These are phyloP conservation scores for Drosophila subpulchrella DNA, from an alignment of 1,140 invertebrate genomes.

Conservation along the genomic window DNA sequence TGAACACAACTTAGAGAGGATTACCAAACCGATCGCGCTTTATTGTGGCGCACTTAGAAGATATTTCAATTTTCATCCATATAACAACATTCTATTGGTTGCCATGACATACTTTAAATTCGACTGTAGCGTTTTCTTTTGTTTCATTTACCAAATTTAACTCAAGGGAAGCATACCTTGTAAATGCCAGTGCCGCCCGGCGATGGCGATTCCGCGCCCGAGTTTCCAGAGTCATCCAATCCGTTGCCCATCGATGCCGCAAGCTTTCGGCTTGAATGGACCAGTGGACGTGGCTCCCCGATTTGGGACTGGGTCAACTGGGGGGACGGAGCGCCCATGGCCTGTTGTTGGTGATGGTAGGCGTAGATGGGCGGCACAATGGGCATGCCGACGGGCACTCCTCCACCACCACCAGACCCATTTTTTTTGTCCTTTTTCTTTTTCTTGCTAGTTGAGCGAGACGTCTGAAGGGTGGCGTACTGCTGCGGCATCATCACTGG, in stretches of 20 bases:
- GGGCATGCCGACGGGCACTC: constrained; percentile 81
- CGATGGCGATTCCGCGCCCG: constrained; percentile 90
- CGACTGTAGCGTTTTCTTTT: too few relatives aligned
- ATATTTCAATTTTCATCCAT: too few relatives aligned
- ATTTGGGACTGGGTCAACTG: constrained; percentile 72
- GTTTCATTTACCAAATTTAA: too few relatives aligned
- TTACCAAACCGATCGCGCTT: too few relatives aligned
- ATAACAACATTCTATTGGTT: too few relatives aligned
- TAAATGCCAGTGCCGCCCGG: constrained; percentile 94
- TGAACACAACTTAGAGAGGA: too few relatives aligned
- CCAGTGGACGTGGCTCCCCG: constrained; percentile 68
- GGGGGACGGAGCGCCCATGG: constrained; percentile 59
- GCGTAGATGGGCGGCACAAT: constrained; percentile 82
- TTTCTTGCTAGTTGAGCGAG: constrained; percentile 86
- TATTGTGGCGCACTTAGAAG: too few relatives aligned
- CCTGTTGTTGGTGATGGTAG: constrained; percentile 70
- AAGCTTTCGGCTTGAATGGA: constrained; percentile 85
- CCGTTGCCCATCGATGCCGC: constrained; percentile 86
- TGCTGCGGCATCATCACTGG: constrained; percentile 80
- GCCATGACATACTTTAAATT: too few relatives aligned
- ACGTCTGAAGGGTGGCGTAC: constrained; percentile 79
- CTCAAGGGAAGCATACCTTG: constrained; percentile 27
- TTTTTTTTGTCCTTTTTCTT: constrained; percentile 86
- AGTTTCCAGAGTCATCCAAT: constrained; percentile 86
- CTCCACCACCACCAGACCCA: constrained; percentile 70